Conservation (phyloP, 2,888 invertebrate genomes). For the Liopterus haemorrhoidalis region DNA sequence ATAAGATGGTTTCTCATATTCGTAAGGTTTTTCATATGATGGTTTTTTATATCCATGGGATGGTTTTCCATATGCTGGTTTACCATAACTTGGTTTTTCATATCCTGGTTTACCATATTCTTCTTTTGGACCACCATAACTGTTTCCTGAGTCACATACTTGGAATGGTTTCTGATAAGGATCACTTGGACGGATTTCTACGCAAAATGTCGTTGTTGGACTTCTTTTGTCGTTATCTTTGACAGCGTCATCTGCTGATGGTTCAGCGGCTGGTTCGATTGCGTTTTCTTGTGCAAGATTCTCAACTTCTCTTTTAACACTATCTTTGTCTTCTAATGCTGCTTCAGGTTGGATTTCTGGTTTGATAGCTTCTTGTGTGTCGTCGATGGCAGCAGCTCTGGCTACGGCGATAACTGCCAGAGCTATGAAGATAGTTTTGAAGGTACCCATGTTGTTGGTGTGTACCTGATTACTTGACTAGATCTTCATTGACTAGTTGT, state of each 20-base stretch:
- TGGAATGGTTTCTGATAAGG: conserved; percentile 43
- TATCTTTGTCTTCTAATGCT: too few relatives aligned
- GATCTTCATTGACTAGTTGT: too few relatives aligned
- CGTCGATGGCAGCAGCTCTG: conserved; percentile 9
- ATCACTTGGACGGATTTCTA: conserved; percentile 45
- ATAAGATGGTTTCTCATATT: background rate
- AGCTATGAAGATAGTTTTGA: background rate
- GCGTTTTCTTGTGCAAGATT: too few relatives aligned
- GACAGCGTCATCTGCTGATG: conserved; percentile 22
- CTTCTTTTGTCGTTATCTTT: conserved; percentile 38
- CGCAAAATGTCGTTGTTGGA: conserved; percentile 47
- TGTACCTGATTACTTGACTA: too few relatives aligned
- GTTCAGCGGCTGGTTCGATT: too few relatives aligned
- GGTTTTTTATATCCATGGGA: background rate
- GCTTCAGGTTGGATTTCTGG: too few relatives aligned
- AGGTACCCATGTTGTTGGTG: conserved; percentile 19
- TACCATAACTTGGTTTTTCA: background rate
- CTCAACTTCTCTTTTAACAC: too few relatives aligned
- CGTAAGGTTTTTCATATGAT: background rate
- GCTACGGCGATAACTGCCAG: conserved; percentile 3
- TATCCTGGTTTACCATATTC: background rate
- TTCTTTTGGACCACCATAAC: conserved; percentile 32
- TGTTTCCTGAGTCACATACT: conserved; percentile 39
- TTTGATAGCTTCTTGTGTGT: conserved; percentile 6
- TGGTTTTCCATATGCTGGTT: background rate